phyloP scores from a whole-genome alignment of 2,797 vertebrate species.

The Microchirus variegatus region DNA sequence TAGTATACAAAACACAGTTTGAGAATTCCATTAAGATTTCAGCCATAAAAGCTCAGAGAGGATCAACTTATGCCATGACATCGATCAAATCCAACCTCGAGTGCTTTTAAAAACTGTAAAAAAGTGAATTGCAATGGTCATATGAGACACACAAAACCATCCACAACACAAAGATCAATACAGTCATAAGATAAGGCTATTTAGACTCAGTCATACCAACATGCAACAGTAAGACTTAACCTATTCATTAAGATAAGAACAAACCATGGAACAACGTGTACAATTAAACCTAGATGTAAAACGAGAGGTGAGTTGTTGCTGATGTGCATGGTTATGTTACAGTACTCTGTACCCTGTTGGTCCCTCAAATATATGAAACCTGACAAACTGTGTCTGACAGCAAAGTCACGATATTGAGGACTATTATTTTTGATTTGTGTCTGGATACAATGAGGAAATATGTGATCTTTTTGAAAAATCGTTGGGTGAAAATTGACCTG shows the following conservation, averaged over 20 bases:
- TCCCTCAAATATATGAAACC: conserved; percentile 69
- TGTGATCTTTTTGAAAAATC: conserved; percentile 5
- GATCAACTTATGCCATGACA: conserved; percentile 44
- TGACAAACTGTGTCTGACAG: conserved; percentile 47
- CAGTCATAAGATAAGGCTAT: conserved; percentile 71
- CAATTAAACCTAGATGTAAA: conserved; percentile 15
- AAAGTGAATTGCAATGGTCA: conserved; percentile 30
- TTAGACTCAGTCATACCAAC: conserved; percentile 63
- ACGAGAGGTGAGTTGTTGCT: conserved; percentile 69
- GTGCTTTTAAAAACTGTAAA: conserved; percentile 41
- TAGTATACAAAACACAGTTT: conserved; percentile 64
- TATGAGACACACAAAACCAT: conserved; percentile 39
- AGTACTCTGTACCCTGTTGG: conserved; percentile 81
- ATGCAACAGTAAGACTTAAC: conserved; percentile 63
- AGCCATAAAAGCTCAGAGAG: conserved; percentile 55
- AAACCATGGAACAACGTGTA: conserved; percentile 28
- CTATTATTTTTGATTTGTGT: conserved; percentile 36
- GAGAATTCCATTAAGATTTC: conserved; percentile 49
- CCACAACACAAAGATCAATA: conserved; percentile 57
- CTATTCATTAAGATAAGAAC: conserved; percentile 35
- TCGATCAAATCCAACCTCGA: conserved; percentile 51
- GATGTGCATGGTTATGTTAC: conserved; percentile 68
- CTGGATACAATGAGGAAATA: conserved; percentile 30
- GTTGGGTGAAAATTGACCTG: conserved; percentile 68
- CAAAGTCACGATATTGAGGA: conserved; percentile 57